Conservation (phyloP, 2,888 invertebrate species). For the Trichopria drosophilae region DNA sequence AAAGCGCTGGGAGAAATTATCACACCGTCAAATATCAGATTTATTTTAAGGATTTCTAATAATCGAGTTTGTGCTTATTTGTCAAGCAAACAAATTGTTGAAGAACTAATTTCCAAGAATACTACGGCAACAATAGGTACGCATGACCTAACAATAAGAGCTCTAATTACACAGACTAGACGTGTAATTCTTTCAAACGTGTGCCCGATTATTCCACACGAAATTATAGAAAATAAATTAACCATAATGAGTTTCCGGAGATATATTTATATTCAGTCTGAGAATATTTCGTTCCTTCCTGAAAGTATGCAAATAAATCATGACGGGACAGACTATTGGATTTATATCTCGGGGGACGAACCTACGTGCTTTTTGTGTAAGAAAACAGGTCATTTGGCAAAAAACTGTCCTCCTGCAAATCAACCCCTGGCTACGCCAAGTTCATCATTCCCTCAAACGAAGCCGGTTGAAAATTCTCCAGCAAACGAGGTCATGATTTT, state of each 20-base stretch:
- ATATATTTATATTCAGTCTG: neutral
- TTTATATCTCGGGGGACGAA: slow-evolving; percentile 6
- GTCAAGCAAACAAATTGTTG: neutral
- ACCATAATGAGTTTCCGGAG: slow-evolving; percentile 11
- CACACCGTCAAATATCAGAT: neutral
- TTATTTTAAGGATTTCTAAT: slow-evolving; percentile 1
- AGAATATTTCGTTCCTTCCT: neutral
- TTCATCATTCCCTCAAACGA: too few relatives aligned
- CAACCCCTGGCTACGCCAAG: too few relatives aligned
- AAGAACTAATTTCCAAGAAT: neutral
- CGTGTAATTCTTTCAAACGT: slow-evolving; percentile 11
- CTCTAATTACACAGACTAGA: slow-evolving; percentile 2
- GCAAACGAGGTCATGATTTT: too few relatives aligned
- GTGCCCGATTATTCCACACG: slow-evolving; percentile 4
- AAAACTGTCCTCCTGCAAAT: too few relatives aligned
- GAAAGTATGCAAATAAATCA: neutral
- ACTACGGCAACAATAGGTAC: neutral
- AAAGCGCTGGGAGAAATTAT: neutral
- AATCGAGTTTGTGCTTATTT: slow-evolving; percentile 2
- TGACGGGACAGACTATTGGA: slow-evolving; percentile 1
- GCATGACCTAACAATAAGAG: slow-evolving; percentile 1
- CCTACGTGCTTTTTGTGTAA: slow-evolving; percentile 2
- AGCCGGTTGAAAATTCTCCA: too few relatives aligned
- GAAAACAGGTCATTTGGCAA: slow-evolving; percentile 8
- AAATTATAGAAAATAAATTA: neutral